Percentiles rank a stretch among this genome's conserved stretches.
Evolutionary conservation across 64 coral and sea anemone species (phyloP).

Genomic region (Acropora tenuis): DNA sequence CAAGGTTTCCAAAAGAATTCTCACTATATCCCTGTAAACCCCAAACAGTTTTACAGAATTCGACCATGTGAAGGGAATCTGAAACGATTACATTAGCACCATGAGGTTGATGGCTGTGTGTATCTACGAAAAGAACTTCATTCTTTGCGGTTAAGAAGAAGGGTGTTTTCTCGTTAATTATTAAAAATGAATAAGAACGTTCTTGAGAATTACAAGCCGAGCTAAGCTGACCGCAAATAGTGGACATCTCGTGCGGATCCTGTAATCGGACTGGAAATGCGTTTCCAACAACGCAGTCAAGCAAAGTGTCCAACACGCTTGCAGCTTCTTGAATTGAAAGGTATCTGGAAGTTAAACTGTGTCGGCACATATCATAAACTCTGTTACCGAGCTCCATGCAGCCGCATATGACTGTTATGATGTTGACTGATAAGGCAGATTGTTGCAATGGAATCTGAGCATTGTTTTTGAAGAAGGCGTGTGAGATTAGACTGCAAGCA

Average conservation of each 20-base stretch:
- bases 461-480: background rate
- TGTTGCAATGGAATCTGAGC: background rate
- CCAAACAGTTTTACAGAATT: slow-evolving; percentile 55
- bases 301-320: slow-evolving; percentile 39
- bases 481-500: slow-evolving; percentile 56
- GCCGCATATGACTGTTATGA: slow-evolving; percentile 22
- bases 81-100: slow-evolving; percentile 16
- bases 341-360: slow-evolving; percentile 55
- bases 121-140: slow-evolving; percentile 34
- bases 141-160: slow-evolving; percentile 11
- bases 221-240: slow-evolving; percentile 46
- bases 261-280: slow-evolving; percentile 50
- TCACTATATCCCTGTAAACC: slow-evolving; percentile 29
- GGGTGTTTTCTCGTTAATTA: background rate
- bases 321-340: slow-evolving; percentile 37
- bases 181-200: background rate
- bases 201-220: background rate
- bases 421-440: too few species aligned
- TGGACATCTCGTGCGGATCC: slow-evolving; percentile 50
- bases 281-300: slow-evolving; percentile 5
- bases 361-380: slow-evolving; percentile 59
- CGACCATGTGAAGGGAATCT: background rate
- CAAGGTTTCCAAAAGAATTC: slow-evolving; percentile 52
- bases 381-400: slow-evolving; percentile 68
- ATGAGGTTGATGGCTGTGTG: slow-evolving; percentile 32